Evolutionary conservation across 2,888 invertebrate genomes (phyloP).

Genomic region (Gortyna flavago): DNA sequence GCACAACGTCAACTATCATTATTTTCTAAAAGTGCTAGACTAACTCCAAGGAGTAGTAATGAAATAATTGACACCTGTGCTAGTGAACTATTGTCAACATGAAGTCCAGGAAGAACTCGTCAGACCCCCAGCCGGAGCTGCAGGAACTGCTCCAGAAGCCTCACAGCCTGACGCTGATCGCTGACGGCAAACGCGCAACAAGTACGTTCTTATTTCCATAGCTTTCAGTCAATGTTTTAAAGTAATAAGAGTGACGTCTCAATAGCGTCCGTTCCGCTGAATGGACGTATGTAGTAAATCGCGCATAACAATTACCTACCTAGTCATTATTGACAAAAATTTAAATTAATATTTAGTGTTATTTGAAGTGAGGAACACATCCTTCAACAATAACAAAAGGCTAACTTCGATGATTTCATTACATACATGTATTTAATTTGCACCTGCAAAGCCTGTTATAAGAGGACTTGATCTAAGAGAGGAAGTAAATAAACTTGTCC

Average conservation of each 20-base stretch:
- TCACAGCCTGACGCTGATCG: slow-evolving; percentile 73
- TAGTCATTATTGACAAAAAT: slow-evolving; percentile 71
- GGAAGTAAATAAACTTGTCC: slow-evolving; percentile 64
- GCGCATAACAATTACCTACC: slow-evolving; percentile 72
- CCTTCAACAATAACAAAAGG: slow-evolving; percentile 53
- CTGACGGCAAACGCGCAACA: slow-evolving; percentile 78
- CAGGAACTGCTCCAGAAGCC: slow-evolving; percentile 86
- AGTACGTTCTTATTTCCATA: slow-evolving; percentile 79
- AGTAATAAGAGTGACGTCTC: slow-evolving; percentile 75
- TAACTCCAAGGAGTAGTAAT: slow-evolving; percentile 56
- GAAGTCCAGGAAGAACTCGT: slow-evolving; percentile 78
- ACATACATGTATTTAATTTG: slow-evolving; percentile 34
- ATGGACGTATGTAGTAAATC: slow-evolving; percentile 76
- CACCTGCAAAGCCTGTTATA: slow-evolving; percentile 34
- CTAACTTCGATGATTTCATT: slow-evolving; percentile 30
- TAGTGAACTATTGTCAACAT: slow-evolving; percentile 75
- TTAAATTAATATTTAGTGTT: slow-evolving; percentile 66
- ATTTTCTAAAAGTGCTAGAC: slow-evolving; percentile 55
- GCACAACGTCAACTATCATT: slow-evolving; percentile 30
- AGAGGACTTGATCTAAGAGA: slow-evolving; percentile 37
- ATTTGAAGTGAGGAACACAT: slow-evolving; percentile 59
- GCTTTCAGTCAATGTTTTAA: slow-evolving; percentile 71
- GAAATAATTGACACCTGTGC: slow-evolving; percentile 69
- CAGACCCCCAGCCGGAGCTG: slow-evolving; percentile 80
- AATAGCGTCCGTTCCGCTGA: slow-evolving; percentile 82